Evolutionary conservation across 2,888 invertebrate species (phyloP).

Genomic region (Hypercompe scribonia): DNA sequence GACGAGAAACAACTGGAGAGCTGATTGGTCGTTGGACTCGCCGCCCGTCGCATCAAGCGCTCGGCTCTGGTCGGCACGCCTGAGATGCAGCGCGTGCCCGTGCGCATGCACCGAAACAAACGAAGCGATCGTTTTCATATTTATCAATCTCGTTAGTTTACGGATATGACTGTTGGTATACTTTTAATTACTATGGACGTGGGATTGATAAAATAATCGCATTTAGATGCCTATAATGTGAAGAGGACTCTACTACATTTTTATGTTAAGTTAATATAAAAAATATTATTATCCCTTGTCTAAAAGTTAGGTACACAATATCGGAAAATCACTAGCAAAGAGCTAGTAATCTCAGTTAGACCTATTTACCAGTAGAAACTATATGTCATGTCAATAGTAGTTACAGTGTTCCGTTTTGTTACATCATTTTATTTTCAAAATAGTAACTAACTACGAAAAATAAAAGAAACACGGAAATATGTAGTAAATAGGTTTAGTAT

Average conservation of each 20-base stretch:
- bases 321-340: too few relatives aligned
- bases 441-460: neutral
- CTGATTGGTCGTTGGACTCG: constrained; percentile 61
- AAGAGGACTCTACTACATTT: neutral
- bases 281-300: neutral
- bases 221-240: neutral
- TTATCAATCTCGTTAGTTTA: constrained; percentile 45
- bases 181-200: neutral
- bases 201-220: neutral
- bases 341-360: too few relatives aligned
- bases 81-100: constrained; percentile 72
- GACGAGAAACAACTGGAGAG: constrained; percentile 69
- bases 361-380: too few relatives aligned
- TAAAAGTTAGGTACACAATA: neutral
- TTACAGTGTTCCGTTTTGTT: neutral
- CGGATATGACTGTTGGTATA: constrained; percentile 27
- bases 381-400: neutral
- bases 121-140: constrained; percentile 43
- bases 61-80: constrained; percentile 48
- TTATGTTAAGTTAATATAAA: neutral
- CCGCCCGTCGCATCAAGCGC: constrained; percentile 49
- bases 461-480: neutral
- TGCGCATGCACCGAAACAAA: constrained; percentile 62
- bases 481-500: neutral
- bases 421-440: neutral